Evolutionary conservation across 2,888 invertebrate genomes (phyloP).

Genomic region (Pyralis farinalis): DNA sequence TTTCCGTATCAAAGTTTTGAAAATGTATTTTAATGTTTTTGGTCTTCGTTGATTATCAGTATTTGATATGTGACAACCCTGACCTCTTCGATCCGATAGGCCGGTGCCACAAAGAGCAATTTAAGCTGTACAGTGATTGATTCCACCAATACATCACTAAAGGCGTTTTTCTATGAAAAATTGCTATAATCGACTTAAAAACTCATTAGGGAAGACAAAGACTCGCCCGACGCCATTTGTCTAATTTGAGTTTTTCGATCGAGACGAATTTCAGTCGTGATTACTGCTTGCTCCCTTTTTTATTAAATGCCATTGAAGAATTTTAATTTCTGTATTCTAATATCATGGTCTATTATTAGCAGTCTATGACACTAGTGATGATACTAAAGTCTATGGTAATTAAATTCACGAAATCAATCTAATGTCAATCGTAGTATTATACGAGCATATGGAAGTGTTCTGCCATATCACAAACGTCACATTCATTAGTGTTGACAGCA

Average conservation of each 20-base stretch:
- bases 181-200: conserved; percentile 81
- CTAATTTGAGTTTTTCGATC: conserved; percentile 77
- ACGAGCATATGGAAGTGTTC: conserved; percentile 39
- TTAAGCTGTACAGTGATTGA: conserved; percentile 76
- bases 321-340: conserved; percentile 45
- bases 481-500: conserved; percentile 69
- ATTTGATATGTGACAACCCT: not conserved
- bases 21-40: too few relatives aligned
- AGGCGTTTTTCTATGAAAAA: conserved; percentile 81
- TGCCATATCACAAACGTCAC: conserved; percentile 49
- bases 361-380: not conserved
- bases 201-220: conserved; percentile 81
- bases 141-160: conserved; percentile 78
- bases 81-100: conserved; percentile 47
- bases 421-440: conserved; percentile 7
- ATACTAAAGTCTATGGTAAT: not conserved
- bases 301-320: conserved; percentile 51
- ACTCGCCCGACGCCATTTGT: conserved; percentile 72
- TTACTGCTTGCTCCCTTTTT: conserved; percentile 63
- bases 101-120: conserved; percentile 61
- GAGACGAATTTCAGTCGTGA: conserved; percentile 71
- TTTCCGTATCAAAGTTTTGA: too few relatives aligned
- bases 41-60: too few relatives aligned
- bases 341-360: conserved; percentile 15
- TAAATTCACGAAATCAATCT: not conserved